phyloP scores from a whole-genome alignment of 2,888 invertebrate genomes.

The Dione juno region DNA sequence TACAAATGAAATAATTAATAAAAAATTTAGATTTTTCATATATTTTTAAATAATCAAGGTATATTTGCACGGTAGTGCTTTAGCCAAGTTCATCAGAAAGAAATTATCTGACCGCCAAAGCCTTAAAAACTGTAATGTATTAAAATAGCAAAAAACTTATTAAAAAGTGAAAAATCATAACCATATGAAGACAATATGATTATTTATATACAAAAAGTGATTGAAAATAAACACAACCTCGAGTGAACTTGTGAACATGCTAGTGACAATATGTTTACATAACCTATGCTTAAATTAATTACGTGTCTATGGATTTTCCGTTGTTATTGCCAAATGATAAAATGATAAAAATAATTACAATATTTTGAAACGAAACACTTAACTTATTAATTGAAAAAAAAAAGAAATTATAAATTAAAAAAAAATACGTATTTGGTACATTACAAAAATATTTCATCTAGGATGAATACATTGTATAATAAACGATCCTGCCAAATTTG shows the following conservation, averaged over 20 bases:
- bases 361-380: conserved; percentile 20
- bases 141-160: conserved; percentile 32
- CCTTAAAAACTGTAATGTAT: conserved; percentile 20
- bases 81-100: not conserved
- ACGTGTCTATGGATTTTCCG: conserved; percentile 11
- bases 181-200: conserved; percentile 20
- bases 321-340: conserved; percentile 21
- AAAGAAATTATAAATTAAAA: conserved; percentile 12
- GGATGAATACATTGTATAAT: not conserved
- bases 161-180: conserved; percentile 14
- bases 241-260: conserved; percentile 68
- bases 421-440: conserved; percentile 22
- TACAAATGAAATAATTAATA: not conserved
- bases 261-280: conserved; percentile 27
- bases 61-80: not conserved
- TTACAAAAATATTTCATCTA: conserved; percentile 11
- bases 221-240: conserved; percentile 67
- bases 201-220: conserved; percentile 23
- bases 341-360: conserved; percentile 19
- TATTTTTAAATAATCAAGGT: not conserved
- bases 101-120: conserved; percentile 16
- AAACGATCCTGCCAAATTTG: not conserved
- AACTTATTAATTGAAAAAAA: conserved; percentile 15
- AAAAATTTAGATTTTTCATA: not conserved
- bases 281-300: conserved; percentile 27